Evolutionary conservation across 2,888 invertebrate species (phyloP).

Genomic region (Sarcophaga caerulescens): DNA sequence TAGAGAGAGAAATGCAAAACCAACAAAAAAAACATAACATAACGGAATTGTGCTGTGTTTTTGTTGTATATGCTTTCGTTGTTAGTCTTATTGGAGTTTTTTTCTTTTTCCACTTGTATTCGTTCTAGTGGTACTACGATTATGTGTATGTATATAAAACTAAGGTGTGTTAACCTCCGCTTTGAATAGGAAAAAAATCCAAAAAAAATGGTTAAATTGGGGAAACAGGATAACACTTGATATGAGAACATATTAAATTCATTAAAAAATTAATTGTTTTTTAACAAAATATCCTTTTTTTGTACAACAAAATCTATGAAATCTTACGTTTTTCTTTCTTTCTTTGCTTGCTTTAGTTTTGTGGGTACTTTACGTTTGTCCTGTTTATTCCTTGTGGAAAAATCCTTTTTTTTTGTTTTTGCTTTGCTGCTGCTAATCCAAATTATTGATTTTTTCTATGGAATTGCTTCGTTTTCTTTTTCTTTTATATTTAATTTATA

Average conservation of each 20-base stretch:
- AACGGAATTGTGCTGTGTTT: too few relatives aligned
- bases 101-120: conserved; percentile 45
- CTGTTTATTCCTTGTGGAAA: conserved; percentile 61
- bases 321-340: conserved; percentile 53
- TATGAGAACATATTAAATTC: not conserved
- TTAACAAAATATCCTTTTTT: not conserved
- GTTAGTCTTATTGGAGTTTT: conserved; percentile 55
- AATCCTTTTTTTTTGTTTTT: conserved; percentile 47
- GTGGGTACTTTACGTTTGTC: conserved; percentile 31
- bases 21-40: too few relatives aligned
- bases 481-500: not conserved
- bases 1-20: too few relatives aligned
- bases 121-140: conserved; percentile 31
- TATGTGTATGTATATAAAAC: conserved; percentile 64
- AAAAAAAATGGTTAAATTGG: not conserved
- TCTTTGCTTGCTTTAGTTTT: not conserved
- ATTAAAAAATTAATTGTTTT: conserved; percentile 21
- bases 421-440: conserved; percentile 76
- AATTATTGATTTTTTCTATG: conserved; percentile 76
- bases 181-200: conserved; percentile 37
- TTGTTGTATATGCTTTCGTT: conserved; percentile 40
- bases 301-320: not conserved
- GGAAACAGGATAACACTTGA: conserved; percentile 26
- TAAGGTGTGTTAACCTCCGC: conserved; percentile 69
- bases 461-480: conserved; percentile 10